A percentile compares a stretch with the other conserved stretches of the same genome.
phyloP scores from a whole-genome alignment of 1,140 invertebrate species.

The Triops longicaudatus region DNA sequence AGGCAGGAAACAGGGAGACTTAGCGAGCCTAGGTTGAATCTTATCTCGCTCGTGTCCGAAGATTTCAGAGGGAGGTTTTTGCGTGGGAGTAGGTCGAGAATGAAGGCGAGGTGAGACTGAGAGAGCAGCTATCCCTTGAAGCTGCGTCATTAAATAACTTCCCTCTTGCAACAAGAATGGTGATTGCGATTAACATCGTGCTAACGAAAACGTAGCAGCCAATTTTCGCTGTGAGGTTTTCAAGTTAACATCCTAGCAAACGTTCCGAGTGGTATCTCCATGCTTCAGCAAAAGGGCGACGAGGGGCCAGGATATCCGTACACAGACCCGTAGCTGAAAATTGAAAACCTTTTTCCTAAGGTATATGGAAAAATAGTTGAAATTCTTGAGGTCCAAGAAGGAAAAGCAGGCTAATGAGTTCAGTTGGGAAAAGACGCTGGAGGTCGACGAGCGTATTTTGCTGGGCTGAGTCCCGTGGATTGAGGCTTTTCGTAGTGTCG shows the following conservation, averaged over 20 bases:
- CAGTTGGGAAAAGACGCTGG: not conserved
- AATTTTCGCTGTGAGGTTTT: not conserved
- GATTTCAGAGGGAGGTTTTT: not conserved
- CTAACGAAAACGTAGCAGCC: not conserved
- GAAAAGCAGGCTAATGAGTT: not conserved
- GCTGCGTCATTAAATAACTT: not conserved
- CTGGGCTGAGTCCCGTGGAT: not conserved
- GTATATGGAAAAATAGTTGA: not conserved
- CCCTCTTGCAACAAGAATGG: not conserved
- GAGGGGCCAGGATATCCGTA: not conserved
- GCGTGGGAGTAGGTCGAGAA: not conserved
- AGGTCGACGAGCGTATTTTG: not conserved
- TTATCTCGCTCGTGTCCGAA: conserved; percentile 9
- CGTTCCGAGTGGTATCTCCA: not conserved
- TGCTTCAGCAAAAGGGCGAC: not conserved
- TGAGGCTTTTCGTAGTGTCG: not conserved
- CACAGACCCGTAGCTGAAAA: not conserved
- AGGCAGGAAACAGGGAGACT: not conserved
- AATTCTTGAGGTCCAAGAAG: not conserved
- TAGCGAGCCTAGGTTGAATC: not conserved
- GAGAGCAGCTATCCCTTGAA: not conserved
- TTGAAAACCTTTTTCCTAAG: not conserved
- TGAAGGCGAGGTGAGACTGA: not conserved
- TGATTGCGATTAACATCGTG: conserved; percentile 3
- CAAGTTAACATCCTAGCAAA: not conserved